Percentiles rank a stretch among this genome's conserved stretches.
phyloP scores from a whole-genome alignment of 2,888 invertebrate genomes.

The Amitus sp. region DNA sequence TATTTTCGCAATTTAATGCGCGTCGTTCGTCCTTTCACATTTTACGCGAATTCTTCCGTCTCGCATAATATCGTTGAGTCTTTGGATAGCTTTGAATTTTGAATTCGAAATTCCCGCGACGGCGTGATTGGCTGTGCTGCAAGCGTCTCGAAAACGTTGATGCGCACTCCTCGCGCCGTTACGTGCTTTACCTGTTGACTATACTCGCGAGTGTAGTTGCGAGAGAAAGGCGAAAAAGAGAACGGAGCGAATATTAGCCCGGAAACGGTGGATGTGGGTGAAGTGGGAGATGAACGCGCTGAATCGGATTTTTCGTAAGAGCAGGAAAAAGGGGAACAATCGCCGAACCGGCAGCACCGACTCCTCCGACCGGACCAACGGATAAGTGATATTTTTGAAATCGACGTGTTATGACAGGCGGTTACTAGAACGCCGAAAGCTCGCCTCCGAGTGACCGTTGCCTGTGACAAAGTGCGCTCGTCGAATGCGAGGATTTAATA shows the following conservation, averaged over 20 bases:
- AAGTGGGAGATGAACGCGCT: not conserved
- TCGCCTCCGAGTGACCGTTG: slow-evolving; percentile 14
- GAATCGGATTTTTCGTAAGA: not conserved
- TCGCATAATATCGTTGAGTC: no score
- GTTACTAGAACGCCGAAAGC: not conserved
- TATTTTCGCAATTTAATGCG: no score
- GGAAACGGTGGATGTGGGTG: not conserved
- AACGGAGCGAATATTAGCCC: slow-evolving; percentile 36
- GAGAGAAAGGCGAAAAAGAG: slow-evolving; percentile 39
- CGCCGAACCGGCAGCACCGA: no score
- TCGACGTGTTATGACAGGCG: not conserved
- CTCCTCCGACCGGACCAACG: no score
- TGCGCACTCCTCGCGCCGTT: no score
- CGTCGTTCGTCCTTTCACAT: no score
- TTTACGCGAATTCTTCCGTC: no score
- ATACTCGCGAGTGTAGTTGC: slow-evolving; percentile 29
- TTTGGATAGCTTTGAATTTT: no score
- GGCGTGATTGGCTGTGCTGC: slow-evolving; percentile 55
- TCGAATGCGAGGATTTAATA: slow-evolving; percentile 6
- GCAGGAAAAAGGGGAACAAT: no score
- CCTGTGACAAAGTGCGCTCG: not conserved
- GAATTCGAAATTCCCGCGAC: no score
- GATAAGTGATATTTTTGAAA: no score
- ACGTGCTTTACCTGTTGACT: slow-evolving; percentile 16
- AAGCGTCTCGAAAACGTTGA: no score